phyloP scores from a whole-genome alignment of 2,113 vertebrate genomes.

The Campylomormyrus numenius region DNA sequence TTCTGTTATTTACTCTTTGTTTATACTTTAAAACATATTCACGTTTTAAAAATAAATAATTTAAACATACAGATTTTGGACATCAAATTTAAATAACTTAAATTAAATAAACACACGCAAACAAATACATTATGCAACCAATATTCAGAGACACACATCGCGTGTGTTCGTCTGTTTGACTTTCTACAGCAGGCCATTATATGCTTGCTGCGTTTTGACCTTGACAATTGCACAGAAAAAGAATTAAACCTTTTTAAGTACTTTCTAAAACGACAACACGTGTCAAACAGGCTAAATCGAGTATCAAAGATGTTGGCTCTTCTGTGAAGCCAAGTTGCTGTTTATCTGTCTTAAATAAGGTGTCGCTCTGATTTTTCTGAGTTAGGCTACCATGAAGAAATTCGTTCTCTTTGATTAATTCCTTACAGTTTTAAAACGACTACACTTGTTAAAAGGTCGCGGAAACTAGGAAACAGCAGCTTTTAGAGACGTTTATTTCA shows the following conservation, averaged over 20 bases:
- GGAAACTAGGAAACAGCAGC: conserved; percentile 55
- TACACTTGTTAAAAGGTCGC: conserved; percentile 53
- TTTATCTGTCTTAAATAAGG: background rate
- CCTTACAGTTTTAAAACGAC: conserved; percentile 45
- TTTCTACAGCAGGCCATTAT: background rate
- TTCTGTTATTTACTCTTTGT: conserved; percentile 2
- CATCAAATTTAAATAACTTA: conserved; percentile 63
- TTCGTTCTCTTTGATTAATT: conserved; percentile 40
- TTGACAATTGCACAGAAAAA: conserved; percentile 7
- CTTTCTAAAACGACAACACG: background rate
- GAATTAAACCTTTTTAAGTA: background rate
- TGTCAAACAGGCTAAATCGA: background rate
- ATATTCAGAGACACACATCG: background rate
- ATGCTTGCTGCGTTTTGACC: background rate
- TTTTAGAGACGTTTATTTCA: conserved; percentile 61
- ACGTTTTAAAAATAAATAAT: conserved; percentile 43
- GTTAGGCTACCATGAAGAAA: conserved; percentile 20
- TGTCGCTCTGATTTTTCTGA: background rate
- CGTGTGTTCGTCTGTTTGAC: background rate
- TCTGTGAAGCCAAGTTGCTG: background rate
- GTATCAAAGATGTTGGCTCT: background rate
- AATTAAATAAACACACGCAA: conserved; percentile 67
- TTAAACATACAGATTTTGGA: conserved; percentile 56
- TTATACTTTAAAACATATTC: conserved; percentile 52
- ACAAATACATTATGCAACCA: conserved; percentile 37